phyloP scores from a whole-genome alignment of 1,140 invertebrate species.

The Drosophila ananassae region DNA sequence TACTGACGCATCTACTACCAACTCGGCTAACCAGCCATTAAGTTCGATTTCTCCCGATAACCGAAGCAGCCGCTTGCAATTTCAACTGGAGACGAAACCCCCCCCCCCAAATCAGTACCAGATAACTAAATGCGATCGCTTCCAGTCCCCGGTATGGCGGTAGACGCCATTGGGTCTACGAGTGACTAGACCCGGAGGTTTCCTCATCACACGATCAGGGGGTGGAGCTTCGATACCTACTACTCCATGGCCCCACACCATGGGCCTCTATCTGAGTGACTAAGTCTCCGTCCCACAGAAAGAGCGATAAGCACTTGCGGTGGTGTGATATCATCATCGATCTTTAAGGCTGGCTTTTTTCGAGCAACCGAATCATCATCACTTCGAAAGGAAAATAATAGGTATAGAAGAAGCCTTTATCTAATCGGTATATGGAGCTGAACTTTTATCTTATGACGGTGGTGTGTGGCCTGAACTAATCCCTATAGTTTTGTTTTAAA shows the following conservation, averaged over 20 bases:
- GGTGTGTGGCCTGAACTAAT: conserved; percentile 12
- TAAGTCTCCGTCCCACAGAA: conserved; percentile 4
- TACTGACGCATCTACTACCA: background rate
- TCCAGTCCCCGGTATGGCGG: background rate
- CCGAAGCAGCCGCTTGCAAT: conserved; percentile 17
- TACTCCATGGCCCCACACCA: too few species aligned
- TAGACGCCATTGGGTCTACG: conserved; percentile 35
- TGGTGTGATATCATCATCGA: conserved; percentile 2
- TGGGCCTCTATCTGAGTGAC: conserved; percentile 27
- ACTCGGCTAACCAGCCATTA: background rate
- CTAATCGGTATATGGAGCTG: background rate
- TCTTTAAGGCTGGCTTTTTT: background rate
- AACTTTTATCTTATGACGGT: conserved; percentile 17
- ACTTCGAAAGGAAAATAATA: too few species aligned
- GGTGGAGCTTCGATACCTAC: too few species aligned
- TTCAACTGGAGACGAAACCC: conserved; percentile 29
- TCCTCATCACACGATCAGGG: conserved; percentile 22
- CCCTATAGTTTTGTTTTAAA: conserved; percentile 23
- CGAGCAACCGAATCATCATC: background rate
- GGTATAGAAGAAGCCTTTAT: background rate
- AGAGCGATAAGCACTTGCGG: conserved; percentile 17
- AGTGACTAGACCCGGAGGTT: conserved; percentile 33
- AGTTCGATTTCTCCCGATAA: conserved; percentile 6
- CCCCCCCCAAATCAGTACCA: background rate
- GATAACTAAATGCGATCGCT: conserved; percentile 36